Base-by-base conservation (phyloP, 2,113 vertebrate species). In the Dissostichus mawsoni region DNA sequence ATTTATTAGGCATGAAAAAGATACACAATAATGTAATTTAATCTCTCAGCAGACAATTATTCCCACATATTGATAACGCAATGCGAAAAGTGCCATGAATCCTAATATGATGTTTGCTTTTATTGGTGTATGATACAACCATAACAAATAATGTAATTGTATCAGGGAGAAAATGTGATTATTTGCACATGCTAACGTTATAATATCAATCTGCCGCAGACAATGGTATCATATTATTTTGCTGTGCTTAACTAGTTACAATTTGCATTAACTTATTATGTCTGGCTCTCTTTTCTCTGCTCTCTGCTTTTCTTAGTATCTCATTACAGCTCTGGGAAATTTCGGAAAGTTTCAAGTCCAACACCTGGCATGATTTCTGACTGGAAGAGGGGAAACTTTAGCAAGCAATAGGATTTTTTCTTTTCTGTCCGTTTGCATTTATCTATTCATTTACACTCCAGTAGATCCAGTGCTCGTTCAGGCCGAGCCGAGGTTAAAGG, bases 1-100 rank as follows among this genome's bases (percentile, higher is more conserved):
- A 98, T 99, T 99, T 99, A 99, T 99, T 99, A 99, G 96, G 97
- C 97, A 97, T 98, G 97, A 97, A 98, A 99, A 99, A 99, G 98
- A 99, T 98, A 98, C 97, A 99, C 97, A 99, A 99, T 99, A 98
- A 99, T 98, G 97, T 98, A 99, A 99, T 99, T 99, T 99, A 98
- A 99, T 99, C 97, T 98, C 83, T 93, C 96, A 96, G 97, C 96
- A 98, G 97, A 99, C 98, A 99, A 99, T 99, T 99, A 99, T 99
- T 98, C 97, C 96, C 97, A 98, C 96, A 99, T 99, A 99, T 98
- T 99, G 97, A 99, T 99, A 98, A 99, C 96, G 94, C 96, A 95
- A 98, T 96, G 97, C 97, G 96, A 97, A 98, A 98, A 98, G 96
- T 98, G 98, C 98, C 97, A 98, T 97, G 97, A 99, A 98, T 98